Percentiles rank a stretch among this genome's conserved stretches.
These are phyloP conservation scores for Hypomecis atomaria DNA, from an alignment of 2,888 invertebrate genomes.

Conservation along the genomic window DNA sequence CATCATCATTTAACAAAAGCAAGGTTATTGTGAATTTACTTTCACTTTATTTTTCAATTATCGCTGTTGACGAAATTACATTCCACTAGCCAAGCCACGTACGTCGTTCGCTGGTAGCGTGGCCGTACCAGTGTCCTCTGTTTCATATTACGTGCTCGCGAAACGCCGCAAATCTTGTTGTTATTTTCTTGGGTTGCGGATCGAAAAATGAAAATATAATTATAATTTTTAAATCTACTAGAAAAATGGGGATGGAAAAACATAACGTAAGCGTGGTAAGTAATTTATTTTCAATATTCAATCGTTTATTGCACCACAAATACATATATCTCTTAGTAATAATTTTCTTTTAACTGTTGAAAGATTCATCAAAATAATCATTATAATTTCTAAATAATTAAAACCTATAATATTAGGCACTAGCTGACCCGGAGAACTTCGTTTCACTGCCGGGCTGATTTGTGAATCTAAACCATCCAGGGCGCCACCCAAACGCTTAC, in stretches of 20 bases:
- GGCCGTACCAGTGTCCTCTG: conserved; percentile 1
- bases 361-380: not conserved
- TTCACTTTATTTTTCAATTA: conserved; percentile 30
- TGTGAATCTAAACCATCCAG: too few species aligned
- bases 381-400: not conserved
- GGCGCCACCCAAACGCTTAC: too few species aligned
- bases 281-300: too few species aligned
- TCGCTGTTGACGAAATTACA: conserved; percentile 19
- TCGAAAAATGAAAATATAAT: conserved; percentile 23
- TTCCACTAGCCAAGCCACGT: conserved; percentile 28
- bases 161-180: not conserved
- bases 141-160: not conserved
- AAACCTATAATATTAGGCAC: too few species aligned
- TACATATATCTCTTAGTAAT: too few species aligned
- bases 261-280: conserved; percentile 58
- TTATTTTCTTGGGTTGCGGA: not conserved
- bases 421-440: too few species aligned
- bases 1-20: too few species aligned
- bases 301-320: too few species aligned
- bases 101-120: conserved; percentile 2
- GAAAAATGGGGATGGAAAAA: conserved; percentile 73
- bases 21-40: conserved; percentile 17
- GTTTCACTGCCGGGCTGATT: too few species aligned
- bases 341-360: too few species aligned
- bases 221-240: not conserved